A percentile compares a stretch with the other conserved stretches of the same genome.
Evolutionary conservation across 2,888 invertebrate species (phyloP).

Genomic region (Drosophila emarginata): DNA sequence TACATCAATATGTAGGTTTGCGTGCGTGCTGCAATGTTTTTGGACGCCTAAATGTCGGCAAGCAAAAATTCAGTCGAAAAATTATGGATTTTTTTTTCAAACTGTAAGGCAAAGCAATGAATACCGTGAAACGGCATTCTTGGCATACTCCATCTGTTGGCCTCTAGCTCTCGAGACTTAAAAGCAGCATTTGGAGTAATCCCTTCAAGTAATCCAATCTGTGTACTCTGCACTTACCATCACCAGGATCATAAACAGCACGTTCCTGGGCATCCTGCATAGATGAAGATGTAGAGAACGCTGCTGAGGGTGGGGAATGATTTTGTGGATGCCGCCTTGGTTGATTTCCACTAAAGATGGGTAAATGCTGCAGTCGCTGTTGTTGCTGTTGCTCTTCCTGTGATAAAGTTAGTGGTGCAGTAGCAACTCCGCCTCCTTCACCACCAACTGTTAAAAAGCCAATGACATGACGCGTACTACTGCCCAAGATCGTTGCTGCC

Average conservation of each 20-base stretch:
- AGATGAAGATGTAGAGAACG: conserved; percentile 10
- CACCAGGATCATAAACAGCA: conserved; percentile 81
- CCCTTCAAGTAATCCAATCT: conserved; percentile 54
- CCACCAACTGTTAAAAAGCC: conserved; percentile 59
- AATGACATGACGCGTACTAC: conserved; percentile 50
- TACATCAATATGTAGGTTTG: not conserved
- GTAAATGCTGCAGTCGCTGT: conserved; percentile 24
- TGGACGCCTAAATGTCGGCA: conserved; percentile 26
- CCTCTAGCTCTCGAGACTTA: not conserved
- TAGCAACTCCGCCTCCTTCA: conserved; percentile 21
- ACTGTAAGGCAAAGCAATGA: not conserved
- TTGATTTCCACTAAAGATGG: conserved; percentile 45
- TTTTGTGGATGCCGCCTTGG: conserved; percentile 26
- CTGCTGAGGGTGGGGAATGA: not conserved
- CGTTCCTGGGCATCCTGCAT: conserved; percentile 64
- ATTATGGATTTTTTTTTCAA: not conserved
- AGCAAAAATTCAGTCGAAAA: not conserved
- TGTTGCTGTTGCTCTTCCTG: conserved; percentile 30
- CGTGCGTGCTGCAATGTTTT: not conserved
- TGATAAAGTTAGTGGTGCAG: conserved; percentile 21
- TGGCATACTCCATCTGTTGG: not conserved
- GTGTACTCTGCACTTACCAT: conserved; percentile 76
- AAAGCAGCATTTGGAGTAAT: conserved; percentile 24
- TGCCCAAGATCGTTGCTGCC: conserved; percentile 66
- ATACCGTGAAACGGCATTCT: not conserved